Base-by-base conservation (phyloP, 1,140 invertebrate species). In the Tetramorium alpestre region DNA sequence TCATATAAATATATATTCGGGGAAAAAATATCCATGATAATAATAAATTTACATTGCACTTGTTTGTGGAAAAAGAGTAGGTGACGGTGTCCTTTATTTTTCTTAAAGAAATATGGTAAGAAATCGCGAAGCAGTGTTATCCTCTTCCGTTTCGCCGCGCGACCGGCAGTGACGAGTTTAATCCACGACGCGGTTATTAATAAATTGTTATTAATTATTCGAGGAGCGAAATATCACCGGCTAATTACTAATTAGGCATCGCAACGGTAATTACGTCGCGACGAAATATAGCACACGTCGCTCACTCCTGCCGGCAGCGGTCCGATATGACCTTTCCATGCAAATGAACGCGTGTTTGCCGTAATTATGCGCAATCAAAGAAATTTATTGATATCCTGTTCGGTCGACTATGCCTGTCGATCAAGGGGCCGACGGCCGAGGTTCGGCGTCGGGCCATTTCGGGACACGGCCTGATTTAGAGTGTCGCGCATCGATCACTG, bases 401-500 rank as follows among this genome's bases (percentile, higher is more conserved):
- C 13, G 54, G 8, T 2, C 54, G 51, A 16, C 22, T 28, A 28
- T n/a, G 33, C 38, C 13, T 33, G 38, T 51, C 80, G 38, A 85
- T 75, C 70, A 62, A 82, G 22, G 49, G n/a, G n/a, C 7, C 47
- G 51, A 70, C 54, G 41, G 64, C 41, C 73, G 28, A 11, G 58
- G 44, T 44, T 16, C 38, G 44, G 38, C 47, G 49, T 41, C 82
- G 41, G 56, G 54, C 69, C 62, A 64, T 69, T 75, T 87, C 38
- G 85, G 81, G 75, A 87, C 58, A 56, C 81, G 78, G 82, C 76
- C 77, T 60, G 88, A 87, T 90, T 90, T 80, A 73, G 72, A 58
- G 49, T 72, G 51, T 73, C 80, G 54, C 51, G 47, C 89, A 86
- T 90, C 76, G 62, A 73, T 90, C 89, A 90, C 62, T 90, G 88